A percentile compares a stretch with the other conserved stretches of the same genome.
These are phyloP conservation scores for Cepphus grylle DNA, from an alignment of 2,113 vertebrate species.

Conservation along the genomic window DNA sequence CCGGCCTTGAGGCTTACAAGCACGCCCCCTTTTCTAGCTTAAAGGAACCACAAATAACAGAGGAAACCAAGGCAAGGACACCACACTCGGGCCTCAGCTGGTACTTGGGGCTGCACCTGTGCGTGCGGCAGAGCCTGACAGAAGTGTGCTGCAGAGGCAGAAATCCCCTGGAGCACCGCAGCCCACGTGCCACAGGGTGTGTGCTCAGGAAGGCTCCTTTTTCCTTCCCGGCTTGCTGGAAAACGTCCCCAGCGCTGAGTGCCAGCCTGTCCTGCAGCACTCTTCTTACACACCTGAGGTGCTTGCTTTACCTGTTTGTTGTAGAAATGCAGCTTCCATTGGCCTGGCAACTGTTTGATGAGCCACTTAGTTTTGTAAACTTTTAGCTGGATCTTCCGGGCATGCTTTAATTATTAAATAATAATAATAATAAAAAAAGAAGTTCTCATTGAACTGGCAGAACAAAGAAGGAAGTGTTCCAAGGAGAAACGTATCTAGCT, in stretches of 20 bases:
- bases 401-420: not conserved
- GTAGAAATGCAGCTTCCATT: not conserved
- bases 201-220: not conserved
- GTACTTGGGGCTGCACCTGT: not conserved
- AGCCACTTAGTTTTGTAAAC: not conserved
- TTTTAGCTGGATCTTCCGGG: not conserved
- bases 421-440: not conserved
- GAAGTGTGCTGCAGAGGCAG: not conserved
- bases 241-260: not conserved
- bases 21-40: not conserved
- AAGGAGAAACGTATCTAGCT: not conserved
- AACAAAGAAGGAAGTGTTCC: not conserved
- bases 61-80: not conserved
- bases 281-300: not conserved
- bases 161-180: not conserved
- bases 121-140: not conserved
- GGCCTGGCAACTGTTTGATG: not conserved
- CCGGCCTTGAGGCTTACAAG: not conserved
- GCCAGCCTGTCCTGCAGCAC: not conserved
- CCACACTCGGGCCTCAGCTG: not conserved
- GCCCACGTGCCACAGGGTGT: fast-evolving
- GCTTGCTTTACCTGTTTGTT: not conserved
- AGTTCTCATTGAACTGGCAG: not conserved
- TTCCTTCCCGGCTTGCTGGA: not conserved
- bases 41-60: not conserved